A percentile compares a stretch with the other conserved stretches of the same genome.
Conservation (phyloP, 2,113 vertebrate species). For the Phrynocephalus versicolor region DNA sequence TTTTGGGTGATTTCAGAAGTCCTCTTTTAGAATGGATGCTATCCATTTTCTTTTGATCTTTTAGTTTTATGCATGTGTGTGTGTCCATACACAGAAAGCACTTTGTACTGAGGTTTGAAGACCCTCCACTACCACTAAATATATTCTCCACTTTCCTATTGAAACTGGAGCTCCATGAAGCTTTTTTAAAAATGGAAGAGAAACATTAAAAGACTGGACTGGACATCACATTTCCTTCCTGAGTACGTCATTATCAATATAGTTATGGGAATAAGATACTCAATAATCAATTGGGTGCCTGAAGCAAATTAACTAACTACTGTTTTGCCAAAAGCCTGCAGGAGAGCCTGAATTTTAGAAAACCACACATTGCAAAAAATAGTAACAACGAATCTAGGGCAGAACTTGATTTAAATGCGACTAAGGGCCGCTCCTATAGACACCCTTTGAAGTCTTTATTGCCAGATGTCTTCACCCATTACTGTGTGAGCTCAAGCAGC, state of each 20-base stretch:
- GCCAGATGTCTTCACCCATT: conserved; percentile 22
- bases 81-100: background rate
- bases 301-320: background rate
- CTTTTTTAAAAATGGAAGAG: background rate
- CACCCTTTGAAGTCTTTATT: conserved; percentile 17
- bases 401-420: conserved; percentile 29
- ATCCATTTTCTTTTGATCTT: too few relatives aligned
- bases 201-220: background rate
- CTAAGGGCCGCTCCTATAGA: conserved; percentile 2
- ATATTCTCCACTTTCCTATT: background rate
- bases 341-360: background rate
- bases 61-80: too few relatives aligned
- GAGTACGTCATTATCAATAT: background rate
- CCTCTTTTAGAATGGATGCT: too few relatives aligned
- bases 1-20: too few relatives aligned
- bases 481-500: conserved; percentile 23
- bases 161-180: background rate
- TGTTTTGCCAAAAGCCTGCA: background rate
- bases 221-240: background rate
- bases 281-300: background rate
- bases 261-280: background rate
- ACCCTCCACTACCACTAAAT: background rate
- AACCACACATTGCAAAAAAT: conserved; percentile 17
- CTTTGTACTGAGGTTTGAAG: too few relatives aligned
- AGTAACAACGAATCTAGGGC: conserved; percentile 5